A percentile compares a stretch with the other conserved stretches of the same genome.
phyloP scores from a whole-genome alignment of 2,888 invertebrate genomes.

The Thecocarcelia acutangulata region DNA sequence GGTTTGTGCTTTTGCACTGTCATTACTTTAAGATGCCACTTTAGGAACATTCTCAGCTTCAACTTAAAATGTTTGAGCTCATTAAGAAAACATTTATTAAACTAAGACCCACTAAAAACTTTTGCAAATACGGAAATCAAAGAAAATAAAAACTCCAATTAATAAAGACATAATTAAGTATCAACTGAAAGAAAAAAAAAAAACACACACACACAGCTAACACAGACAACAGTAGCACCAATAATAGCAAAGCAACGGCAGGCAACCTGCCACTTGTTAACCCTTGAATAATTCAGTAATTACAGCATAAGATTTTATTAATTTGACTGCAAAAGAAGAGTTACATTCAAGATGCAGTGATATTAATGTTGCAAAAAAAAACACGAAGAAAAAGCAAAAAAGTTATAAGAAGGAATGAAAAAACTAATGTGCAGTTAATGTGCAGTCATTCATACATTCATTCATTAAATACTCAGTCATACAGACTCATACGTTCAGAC shows the following conservation, averaged over 20 bases:
- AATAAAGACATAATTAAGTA: constrained; percentile 46
- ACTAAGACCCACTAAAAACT: neutral
- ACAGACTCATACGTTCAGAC: constrained; percentile 13
- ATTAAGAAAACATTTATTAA: constrained; percentile 19
- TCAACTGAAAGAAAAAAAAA: constrained; percentile 23
- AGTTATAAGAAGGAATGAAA: constrained; percentile 8
- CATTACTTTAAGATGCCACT: neutral
- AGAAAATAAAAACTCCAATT: constrained; percentile 50
- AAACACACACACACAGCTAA: too few species aligned
- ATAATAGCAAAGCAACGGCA: constrained; percentile 43
- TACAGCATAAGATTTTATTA: constrained; percentile 54
- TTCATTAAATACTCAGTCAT: constrained; percentile 42
- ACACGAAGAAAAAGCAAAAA: neutral
- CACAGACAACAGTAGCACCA: constrained; percentile 15
- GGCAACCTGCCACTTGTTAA: constrained; percentile 55
- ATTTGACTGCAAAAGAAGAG: constrained; percentile 43
- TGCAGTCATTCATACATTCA: constrained; percentile 69
- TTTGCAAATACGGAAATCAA: constrained; percentile 17
- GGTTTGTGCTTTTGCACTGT: neutral
- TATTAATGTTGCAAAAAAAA: constrained; percentile 37
- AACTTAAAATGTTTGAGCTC: neutral
- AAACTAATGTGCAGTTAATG: constrained; percentile 64
- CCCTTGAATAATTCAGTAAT: constrained; percentile 59
- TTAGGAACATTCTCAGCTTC: neutral
- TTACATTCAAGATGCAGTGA: constrained; percentile 55